Base-by-base conservation (phyloP, 2,888 invertebrate species). In the Drosophila helvetica region DNA sequence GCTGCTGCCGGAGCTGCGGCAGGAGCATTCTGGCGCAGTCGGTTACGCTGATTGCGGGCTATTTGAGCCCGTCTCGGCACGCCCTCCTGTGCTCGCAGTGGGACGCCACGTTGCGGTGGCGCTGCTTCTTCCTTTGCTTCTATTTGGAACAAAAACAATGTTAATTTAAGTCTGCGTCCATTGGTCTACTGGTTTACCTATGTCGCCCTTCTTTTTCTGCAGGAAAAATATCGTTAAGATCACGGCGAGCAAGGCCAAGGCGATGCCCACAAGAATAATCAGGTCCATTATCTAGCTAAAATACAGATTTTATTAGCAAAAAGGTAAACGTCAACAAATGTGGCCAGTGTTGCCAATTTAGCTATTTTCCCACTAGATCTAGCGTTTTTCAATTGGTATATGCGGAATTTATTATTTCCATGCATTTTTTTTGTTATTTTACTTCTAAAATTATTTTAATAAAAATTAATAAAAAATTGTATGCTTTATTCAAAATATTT, bases 41-140 rank as follows among this genome's bases (percentile, higher is more conserved):
- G 89, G 76, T 91, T 90, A 54, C 96, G 94, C 84, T 95, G 94
- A 91, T 96, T 96, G 74, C 96, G 93, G 5, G 95, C 95, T 38
- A 95, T 95, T 85, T 95, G 95, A 0, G 95, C 95, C 84, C 96
- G 93, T 55, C 96, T 93, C 19, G 94, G 94, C 0, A 93, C 93
- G 51, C 94, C 94, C 90, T 94, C 94, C 77, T 90, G 90, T 18
- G 86, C 89, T 6, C 89, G 83, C 30, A 85, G 91, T 33, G 92
- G 89, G 76, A 81, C 88, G 62, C 89, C 89, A 81, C 89, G 86
- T 79, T 88, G 90, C 60, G 80, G 85, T 38, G 74, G 79, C 17
- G 64, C 83, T 43, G 75, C 77, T 54, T 70, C 76, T 60, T 75
- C 55, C 67, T 84, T 69, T 62, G 76, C 75, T 58, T 80, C 82